Base-by-base conservation (phyloP, 2,888 invertebrate species). In the Merodon equestris region DNA sequence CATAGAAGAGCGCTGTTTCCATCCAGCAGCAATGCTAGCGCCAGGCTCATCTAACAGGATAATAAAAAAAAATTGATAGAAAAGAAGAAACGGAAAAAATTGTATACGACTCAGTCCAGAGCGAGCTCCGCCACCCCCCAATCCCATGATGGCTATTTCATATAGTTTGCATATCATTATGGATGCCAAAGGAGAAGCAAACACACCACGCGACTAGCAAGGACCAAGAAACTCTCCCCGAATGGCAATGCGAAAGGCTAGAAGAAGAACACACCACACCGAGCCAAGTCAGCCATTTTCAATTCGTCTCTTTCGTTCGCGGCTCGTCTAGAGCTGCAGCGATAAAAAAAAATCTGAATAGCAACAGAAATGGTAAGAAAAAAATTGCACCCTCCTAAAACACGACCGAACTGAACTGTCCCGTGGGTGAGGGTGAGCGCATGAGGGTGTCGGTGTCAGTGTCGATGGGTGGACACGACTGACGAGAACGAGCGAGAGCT, bases 81-180 rank as follows among this genome's bases (percentile, higher is more conserved):
- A 60, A n/a, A n/a, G n/a, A n/a, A 36, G 27, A 14, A 50, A 40
- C 4, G 17, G 44, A 54, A 73, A 58, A 64, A 36, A 51, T 40
- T 48, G 19, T 60, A 58, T 54, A 50, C 64, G 61, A 48, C 79
- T 50, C 74, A 54, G 54, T 60, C 74, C 54, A 74, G 44, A 53
- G 18, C 40, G 73, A 68, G 50, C 72, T 7, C 27, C 5, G 64
- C 57, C 40, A 73, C 45, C 54, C 56, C 44, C 53, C 7, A 27
- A 7, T 27, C 27, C 51, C 15, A 27, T 61, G 70, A 73, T 70
- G 76, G 70, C 73, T 81, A 73, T 81, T 76, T 66, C 70, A 66
- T 77, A 76, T 71, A 71, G 73, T 73, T 82, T 77, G 81, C 76
- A 82, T 82, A 81, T 81, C 82, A 82, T 82, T 82, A 82, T 73